A percentile compares a stretch with the other conserved stretches of the same genome.
Evolutionary conservation across 1,140 invertebrate species (phyloP).

Genomic region (Bathynomus jamesi): DNA sequence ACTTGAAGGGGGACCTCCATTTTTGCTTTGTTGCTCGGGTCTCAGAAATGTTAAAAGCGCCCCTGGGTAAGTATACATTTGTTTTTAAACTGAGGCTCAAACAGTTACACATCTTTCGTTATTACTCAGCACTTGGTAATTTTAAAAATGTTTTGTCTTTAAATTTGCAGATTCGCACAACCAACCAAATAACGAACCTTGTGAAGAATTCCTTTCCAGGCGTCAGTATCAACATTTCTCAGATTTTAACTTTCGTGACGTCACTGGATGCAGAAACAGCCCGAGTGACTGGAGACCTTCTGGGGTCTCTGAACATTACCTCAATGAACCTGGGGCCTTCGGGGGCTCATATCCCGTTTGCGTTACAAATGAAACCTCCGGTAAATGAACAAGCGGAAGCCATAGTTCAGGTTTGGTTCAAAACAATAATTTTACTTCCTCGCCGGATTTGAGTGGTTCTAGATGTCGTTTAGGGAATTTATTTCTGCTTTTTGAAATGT

Average conservation of each 20-base stretch:
- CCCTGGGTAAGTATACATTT: too few species aligned
- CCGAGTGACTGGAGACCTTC: constrained; percentile 26
- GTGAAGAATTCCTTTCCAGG: constrained; percentile 25
- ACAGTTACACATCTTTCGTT: too few species aligned
- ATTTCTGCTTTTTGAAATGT: too few species aligned
- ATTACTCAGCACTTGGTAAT: too few species aligned
- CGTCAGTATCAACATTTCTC: constrained; percentile 15
- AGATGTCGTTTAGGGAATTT: not conserved
- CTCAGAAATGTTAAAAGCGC: too few species aligned
- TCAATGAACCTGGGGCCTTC: constrained; percentile 35
- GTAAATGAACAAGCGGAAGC: constrained; percentile 32
- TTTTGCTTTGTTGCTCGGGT: too few species aligned
- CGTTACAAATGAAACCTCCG: constrained; percentile 34
- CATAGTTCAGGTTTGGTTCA: constrained; percentile 22
- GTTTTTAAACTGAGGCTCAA: too few species aligned
- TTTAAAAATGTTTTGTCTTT: too few species aligned
- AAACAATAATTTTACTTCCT: not conserved
- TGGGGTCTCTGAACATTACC: constrained; percentile 33
- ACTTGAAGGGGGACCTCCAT: too few species aligned
- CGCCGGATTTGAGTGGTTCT: not conserved
- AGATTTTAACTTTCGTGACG: constrained; percentile 26
- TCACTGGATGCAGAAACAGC: constrained; percentile 32
- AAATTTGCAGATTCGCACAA: constrained; percentile 27
- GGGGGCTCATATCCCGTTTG: constrained; percentile 27
- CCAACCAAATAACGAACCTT: constrained; percentile 33